Base-by-base conservation (phyloP, 2,113 vertebrate genomes). In the Hypomesus transpacificus region DNA sequence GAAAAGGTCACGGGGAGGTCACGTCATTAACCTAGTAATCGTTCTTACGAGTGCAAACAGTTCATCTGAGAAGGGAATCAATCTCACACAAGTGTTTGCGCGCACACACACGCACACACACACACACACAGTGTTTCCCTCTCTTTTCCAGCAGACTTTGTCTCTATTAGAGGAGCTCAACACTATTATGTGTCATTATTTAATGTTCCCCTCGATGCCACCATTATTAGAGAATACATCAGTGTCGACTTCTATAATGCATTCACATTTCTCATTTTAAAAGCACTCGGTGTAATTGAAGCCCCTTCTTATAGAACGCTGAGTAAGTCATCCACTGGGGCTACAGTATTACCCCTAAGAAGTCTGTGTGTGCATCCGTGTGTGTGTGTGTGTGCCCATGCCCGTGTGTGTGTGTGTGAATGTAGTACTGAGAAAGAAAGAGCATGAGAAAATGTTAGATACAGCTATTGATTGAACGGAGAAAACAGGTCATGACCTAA, bases 221-320 rank as follows among this genome's bases (percentile, higher is more conserved):
- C 76, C 68, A 71, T 76, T 77, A 76, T 74, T 76, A 77, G 71
- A 28, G 61, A 76, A 83, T 75, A 71, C 74, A 76, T 83, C 78
- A 83, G 63, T 26, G 75, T 80, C 70, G 28, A 54, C 62, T 75
- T 68, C 73, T 77, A 75, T 80, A 78, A 80, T 69, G 75, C 68
- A 75, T 80, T 80, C 70, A 70, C 78, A 74, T 75, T 68, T 69
- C 66, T 78, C 63, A 70, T 75, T 80, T 83, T 75, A 75, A 78
- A 80, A 70, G 75, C 81, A 77, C 75, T 83, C 75, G 71, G 17
- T 77, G 75, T 73, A 80, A 83, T 77, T 77, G 81, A 83, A 77
- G 77, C 72, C 53, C 60, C 70, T 80, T 68, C 28, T 66, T 28
- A 31, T 17, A 73, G 73, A 80, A 70, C 73, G 75, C 75, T 77